Evolutionary conservation across 2,113 vertebrate species (phyloP), one percentile per base, ranked within the genome.

Genomic region (Neogobius melanostomus): DNA sequence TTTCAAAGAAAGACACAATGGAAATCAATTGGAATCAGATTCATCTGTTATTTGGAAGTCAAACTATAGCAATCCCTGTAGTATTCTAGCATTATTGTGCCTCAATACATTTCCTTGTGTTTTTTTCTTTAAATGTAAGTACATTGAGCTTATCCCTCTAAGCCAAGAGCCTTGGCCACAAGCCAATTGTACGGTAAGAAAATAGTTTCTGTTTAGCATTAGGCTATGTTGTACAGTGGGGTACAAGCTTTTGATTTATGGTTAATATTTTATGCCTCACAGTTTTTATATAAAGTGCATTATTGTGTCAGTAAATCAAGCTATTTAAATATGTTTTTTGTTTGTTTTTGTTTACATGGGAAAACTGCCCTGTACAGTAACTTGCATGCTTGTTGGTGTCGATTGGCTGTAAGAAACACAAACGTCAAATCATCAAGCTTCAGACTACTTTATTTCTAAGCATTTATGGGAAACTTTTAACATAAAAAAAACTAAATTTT

Each of bases 341-440:
- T 46, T 54, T 36, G 46, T 64, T 62, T 47, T 66, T 68, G 36
- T 51, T 60, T 71, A 71, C 28, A 43, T 62, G 15, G 1, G 51
- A 68, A 69, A n/a, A 66, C 64, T 62, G 70, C 77, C 59, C 47
- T 64, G 53, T 75, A 68, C 61, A 74, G 56, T 68, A 66, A 28
- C 76, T 56, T 86, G 85, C 84, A 86, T 88, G 85, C 46, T 64
- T 47, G 53, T 69, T 82, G 46, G 17, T 71, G 71, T 82, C 7
- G 54, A 60, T 52, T 45, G 51, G 64, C 21, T 66, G 60, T 68
- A 28, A 65, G 5, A 61, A 66, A 76, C 71, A 73, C 15, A 10
- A 53, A 54, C 44, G 62, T 49, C 72, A 28, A 61, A 42, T 16
- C 59, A 11, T 66, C 50, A 64, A 64, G 72, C 66, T 77, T 54